Evolutionary conservation across 2,797 vertebrate genomes (phyloP), one percentile per base, ranked within the genome.

Genomic region (Sylvilagus floridanus): DNA sequence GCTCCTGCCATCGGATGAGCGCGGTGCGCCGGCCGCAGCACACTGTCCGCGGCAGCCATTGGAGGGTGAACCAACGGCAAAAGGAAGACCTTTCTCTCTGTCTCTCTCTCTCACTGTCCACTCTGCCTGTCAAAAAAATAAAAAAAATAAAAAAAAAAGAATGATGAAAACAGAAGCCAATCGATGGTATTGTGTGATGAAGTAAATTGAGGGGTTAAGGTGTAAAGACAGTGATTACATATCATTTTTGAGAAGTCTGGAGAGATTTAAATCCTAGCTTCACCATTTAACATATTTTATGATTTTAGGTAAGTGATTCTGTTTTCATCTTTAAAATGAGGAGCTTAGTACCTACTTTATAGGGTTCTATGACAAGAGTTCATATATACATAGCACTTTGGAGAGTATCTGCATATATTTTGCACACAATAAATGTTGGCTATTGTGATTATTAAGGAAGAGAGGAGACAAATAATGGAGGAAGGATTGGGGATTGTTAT

Each of bases 361-460:
- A 42, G 37, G 65, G 7, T 82, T 83, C 69, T 86, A 0, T 78
- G 82, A 63, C 11, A 91, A 19, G 10, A 57, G 30, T 57, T 72
- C 13, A 13, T 86, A n/a, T 54, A 30, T 21, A 26, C 68, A 90
- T 93, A 47, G 16, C 47, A n/a, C 35, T 88, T 94, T 71, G 65
- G n/a, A 83, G 91, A 92, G 28, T 62, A 54, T 2, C 47, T 65
- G 7, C 62, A 5, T 73, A 22, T 83, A 24, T 57, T 63, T 32
- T 35, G 19, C 37, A 62, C 8, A 16, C 54, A 37, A 71, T 54
- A n/a, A 62, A 73, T 52, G 22, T 85, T 52, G 42, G 35, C 73
- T 85, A 3, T 88, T 85, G 21, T 17, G 22, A 68, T 77, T 82
- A 84, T 81, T 91, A 89, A 77, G n/a, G 54, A 81, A 76, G 63